Base-by-base conservation (phyloP, 2,797 vertebrate genomes). In the Nyctibius grandis region DNA sequence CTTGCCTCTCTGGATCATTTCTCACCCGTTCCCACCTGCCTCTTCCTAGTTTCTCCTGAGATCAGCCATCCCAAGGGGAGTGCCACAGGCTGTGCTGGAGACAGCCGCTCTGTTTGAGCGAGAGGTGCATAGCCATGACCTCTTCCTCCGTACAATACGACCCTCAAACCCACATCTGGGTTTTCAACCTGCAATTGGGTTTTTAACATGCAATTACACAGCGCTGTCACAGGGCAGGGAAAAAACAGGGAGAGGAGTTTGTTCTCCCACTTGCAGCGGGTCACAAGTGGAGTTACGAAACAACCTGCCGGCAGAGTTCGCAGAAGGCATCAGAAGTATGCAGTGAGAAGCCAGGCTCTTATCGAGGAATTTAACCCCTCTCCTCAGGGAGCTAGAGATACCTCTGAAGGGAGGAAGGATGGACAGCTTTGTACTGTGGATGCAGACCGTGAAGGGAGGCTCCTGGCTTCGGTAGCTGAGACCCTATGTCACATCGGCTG, bases 301-400 rank as follows among this genome's bases (percentile, higher is more conserved):
- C 89, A 93, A 85, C 81, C 84, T 87, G 91, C 89, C 45, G 34
- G 72, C 34, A 78, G 77, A 93, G 91, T 92, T 92, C 33, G 56
- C 81, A 10, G 89, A 45, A 96, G 81, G 93, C 86, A 96, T 91
- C 91, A 88, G 59, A 96, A 92, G 70, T 79, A 96, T 92, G 96
- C 91, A 60, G 92, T 8, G 4, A 59, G 44, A 45, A 94, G 89
- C 78, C 80, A 47, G 85, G 79, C 44, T 82, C 91, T 91, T 64
- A 80, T 83, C 91, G 28, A 95, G 89, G 92, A 93, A 95, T 91
- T 92, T 74, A 85, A 85, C 78, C 89, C 63, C 48, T 79, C n/a
- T 92, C 59, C 81, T n/a, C 15, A 3, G 61, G 15, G 75, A 95
- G 53, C 48, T 9, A 5, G 85, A 78, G 90, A 84, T 2, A 2